Evolutionary conservation across 37 sponge, comb jelly and placozoan species (phyloP), one percentile per base, ranked within the genome.

Genomic region (Halisarca cf. caerulea): DNA sequence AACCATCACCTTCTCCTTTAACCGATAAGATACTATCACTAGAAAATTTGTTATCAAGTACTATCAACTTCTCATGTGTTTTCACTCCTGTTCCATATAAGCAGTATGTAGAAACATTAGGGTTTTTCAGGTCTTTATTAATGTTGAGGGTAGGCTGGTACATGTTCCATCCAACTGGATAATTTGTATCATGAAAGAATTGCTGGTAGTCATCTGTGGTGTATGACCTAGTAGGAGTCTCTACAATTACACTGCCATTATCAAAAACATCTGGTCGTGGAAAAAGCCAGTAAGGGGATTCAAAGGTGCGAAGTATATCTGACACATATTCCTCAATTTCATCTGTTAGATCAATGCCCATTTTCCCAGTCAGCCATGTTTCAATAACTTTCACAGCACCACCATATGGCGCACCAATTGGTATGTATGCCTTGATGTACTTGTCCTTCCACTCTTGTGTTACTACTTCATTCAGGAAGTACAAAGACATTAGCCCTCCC

Each of bases 1-100:
- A 89, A 15, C 92, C 90, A 74, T 95, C 95, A 20, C 95, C 95
- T 51, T 91, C 60, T 34, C 90, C 87, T 3, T 18, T 75, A 17
- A 80, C 17, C 17, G 51, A 35, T 9, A 36, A 30, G 2, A 74
- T 23, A 27, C 23, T 41, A 35, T 18, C 24, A 25, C 40, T 59
- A 41, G 24, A 23, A 32, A 44, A 59, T 9, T 11, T 47, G 11
- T 11, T 6, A 14, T 47, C 51, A 47, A 6, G 6, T 6, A 14
- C 6, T 11, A 47, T 11, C 5, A 88, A 79, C 69, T 85, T 84
- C 21, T 37, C 23, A 18, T 59, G 77, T 4, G 86, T 88, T n/a
- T 62, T 37, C 18, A 57, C 53, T 15, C 47, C 81, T 0, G 55
- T 47, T 23, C 96, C 94, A 80, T 96, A 88, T 8, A 87, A 62